Evolutionary conservation across 2,113 vertebrate genomes (phyloP).

Genomic region (Mesembrinibis cayennensis): DNA sequence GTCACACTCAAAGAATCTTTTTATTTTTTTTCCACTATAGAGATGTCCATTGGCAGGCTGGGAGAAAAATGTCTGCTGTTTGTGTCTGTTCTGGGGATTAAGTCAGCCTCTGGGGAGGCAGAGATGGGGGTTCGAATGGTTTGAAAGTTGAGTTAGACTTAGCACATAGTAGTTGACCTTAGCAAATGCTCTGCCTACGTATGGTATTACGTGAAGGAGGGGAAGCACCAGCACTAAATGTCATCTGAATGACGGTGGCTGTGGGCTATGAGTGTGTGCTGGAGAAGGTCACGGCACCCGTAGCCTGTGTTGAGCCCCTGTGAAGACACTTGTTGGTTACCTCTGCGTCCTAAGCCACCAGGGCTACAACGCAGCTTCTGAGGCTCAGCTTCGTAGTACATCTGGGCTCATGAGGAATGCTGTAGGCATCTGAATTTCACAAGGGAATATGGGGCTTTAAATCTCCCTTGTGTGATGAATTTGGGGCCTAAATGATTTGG

Average conservation of each 20-base stretch:
- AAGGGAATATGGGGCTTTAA: background rate
- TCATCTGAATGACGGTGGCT: background rate
- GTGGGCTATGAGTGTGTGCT: background rate
- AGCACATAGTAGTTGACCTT: background rate
- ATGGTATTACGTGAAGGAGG: background rate
- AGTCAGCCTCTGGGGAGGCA: background rate
- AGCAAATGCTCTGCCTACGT: accelerated
- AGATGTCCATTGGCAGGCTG: background rate
- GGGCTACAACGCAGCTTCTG: background rate
- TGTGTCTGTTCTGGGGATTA: background rate
- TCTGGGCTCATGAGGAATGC: background rate
- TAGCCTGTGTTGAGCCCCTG: background rate
- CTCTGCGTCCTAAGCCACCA: background rate
- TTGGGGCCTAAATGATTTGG: background rate
- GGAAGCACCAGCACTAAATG: background rate
- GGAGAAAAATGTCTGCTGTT: background rate
- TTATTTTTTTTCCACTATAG: background rate
- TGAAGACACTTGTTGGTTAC: background rate
- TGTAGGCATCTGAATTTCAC: background rate
- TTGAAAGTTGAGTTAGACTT: background rate
- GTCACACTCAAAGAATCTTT: background rate
- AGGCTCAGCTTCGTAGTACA: background rate
- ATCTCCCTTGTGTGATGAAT: background rate
- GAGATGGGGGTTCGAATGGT: background rate
- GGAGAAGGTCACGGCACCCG: background rate